Base-by-base conservation (phyloP, 92 coral and sea anemone genomes). In the Montipora capitata region DNA sequence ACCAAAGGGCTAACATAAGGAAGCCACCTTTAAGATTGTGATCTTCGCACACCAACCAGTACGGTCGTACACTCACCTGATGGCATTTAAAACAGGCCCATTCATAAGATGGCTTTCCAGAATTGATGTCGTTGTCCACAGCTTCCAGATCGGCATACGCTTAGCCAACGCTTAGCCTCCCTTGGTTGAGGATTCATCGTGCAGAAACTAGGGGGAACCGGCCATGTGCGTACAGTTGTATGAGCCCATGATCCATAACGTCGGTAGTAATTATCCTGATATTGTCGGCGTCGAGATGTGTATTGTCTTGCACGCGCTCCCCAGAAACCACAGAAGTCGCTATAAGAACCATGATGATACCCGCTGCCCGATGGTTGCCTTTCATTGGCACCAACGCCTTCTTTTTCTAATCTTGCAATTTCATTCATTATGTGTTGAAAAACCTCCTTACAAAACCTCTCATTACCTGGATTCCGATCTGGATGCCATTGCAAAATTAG, bases 21-120 rank as follows among this genome's bases (percentile, higher is more conserved):
- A 48, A 48, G 52, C 1, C 3, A 54, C 10, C 7, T 0, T 7
- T 10, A 2, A 7, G 0, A 0, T 9, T 9, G 1, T 7, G 0
- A 1, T 61, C 15, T 4, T 45, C 7, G 52, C 9, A 45, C 1
- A 45, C 52, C 0, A 6, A 10, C 6, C 35, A 45, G 9, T 5
- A 45, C 7, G 7, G 35, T 16, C 0, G 39, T 39, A n/a, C 64
- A 2, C 71, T 76, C 70, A 91, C 95, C 93, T 94, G 95, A 54
- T 94, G 96, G 5, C 94, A 91, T 48, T 94, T 94, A 75, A 91
- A 94, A 83, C 96, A 94, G 2, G 91, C 94, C 96, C 96, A 94
- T 72, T 88, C 94, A 74, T 84, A 91, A 12, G 90, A 94, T 3
- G 92, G 84, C 7, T 64, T 72, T 2, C 18, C 9, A 14, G 66